phyloP scores from a whole-genome alignment of 2,113 vertebrate species.

The Xiphorhynchus elegans region DNA sequence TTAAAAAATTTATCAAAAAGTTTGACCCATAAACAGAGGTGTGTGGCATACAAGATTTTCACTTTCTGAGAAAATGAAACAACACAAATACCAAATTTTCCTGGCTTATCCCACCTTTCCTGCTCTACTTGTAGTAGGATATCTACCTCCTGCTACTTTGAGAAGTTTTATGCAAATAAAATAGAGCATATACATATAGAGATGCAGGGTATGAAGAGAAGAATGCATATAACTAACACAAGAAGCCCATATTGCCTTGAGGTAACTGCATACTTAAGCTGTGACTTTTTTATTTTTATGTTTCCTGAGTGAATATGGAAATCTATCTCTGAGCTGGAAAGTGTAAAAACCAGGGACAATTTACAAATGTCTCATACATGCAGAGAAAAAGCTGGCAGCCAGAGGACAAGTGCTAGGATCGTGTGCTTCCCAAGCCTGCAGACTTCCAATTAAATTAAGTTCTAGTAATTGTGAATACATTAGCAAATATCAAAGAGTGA shows the following conservation, averaged over 20 bases:
- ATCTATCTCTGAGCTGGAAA: background rate
- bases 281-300: background rate
- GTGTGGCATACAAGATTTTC: background rate
- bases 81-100: background rate
- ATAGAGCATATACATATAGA: background rate
- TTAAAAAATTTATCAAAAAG: background rate
- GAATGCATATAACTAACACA: background rate
- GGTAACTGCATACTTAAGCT: background rate
- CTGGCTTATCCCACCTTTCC: background rate
- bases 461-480: conserved; percentile 51
- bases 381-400: background rate
- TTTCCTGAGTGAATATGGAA: background rate
- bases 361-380: background rate
- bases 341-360: background rate
- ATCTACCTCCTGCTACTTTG: background rate
- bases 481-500: conserved; percentile 34
- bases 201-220: background rate
- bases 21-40: background rate
- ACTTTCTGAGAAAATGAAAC: background rate
- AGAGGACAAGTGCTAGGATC: background rate
- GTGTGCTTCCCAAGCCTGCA: background rate
- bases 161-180: background rate
- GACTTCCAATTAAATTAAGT: conserved; percentile 37
- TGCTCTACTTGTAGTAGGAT: background rate
- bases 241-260: background rate